These are phyloP conservation scores for Polymixis lichenea DNA, from an alignment of 2,888 invertebrate genomes.

Conservation along the genomic window DNA sequence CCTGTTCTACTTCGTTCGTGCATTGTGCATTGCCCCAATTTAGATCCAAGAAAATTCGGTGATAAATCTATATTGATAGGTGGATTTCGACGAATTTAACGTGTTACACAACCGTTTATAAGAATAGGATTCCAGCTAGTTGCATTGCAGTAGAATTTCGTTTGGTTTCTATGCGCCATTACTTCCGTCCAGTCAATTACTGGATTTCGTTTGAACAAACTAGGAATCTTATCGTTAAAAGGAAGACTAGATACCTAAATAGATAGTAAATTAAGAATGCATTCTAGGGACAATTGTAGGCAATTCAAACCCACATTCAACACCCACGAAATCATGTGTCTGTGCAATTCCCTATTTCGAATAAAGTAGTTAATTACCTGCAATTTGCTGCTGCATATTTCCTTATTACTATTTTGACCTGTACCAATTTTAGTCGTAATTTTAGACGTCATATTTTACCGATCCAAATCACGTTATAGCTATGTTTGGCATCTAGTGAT, in stretches of 20 bases:
- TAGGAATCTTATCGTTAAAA: neutral
- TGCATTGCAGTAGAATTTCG: neutral
- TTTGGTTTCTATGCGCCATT: neutral
- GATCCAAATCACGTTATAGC: too few species aligned
- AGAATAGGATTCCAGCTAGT: conserved; percentile 7
- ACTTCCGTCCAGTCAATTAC: neutral
- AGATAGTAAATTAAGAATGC: conserved; percentile 46
- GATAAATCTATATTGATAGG: conserved; percentile 28
- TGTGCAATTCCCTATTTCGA: conserved; percentile 38
- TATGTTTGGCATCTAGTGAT: too few species aligned
- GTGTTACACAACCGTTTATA: conserved; percentile 23
- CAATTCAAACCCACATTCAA: conserved; percentile 49
- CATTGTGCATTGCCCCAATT: conserved; percentile 11
- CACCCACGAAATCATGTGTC: conserved; percentile 41
- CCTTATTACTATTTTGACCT: neutral
- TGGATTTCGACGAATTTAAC: conserved; percentile 35
- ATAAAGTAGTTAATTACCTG: conserved; percentile 45
- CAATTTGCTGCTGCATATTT: conserved; percentile 10
- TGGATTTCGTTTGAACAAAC: neutral
- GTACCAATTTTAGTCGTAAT: neutral
- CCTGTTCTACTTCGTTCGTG: neutral
- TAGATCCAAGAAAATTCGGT: conserved; percentile 48
- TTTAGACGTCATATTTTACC: neutral
- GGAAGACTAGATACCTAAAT: conserved; percentile 32
- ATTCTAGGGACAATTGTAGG: conserved; percentile 41